Evolutionary conservation across 37 sponge, comb jelly and placozoan genomes (phyloP).

Genomic region (Petrosia ficiformis): DNA sequence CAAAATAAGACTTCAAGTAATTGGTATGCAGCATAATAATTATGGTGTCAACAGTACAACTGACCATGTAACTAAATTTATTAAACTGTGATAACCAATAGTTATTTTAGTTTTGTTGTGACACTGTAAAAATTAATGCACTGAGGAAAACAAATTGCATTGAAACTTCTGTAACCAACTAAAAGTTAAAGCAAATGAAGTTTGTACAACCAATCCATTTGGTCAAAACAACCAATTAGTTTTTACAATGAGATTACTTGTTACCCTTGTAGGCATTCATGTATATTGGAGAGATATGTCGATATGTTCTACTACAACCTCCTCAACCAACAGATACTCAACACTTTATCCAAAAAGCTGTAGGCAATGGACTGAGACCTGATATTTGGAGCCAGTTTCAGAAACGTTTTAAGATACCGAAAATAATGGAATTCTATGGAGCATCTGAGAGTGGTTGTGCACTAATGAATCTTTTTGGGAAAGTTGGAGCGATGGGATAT

Average conservation of each 20-base stretch:
- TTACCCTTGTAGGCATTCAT: conserved; percentile 45
- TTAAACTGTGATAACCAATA: no score
- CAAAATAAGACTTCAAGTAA: no score
- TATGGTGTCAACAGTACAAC: no score
- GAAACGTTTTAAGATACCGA: conserved; percentile 63
- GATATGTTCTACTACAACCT: conserved; percentile 79
- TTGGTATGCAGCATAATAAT: no score
- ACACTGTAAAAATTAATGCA: conserved; percentile 74
- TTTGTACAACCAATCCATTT: no score
- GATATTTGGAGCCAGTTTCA: conserved; percentile 75
- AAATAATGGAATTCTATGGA: conserved; percentile 84
- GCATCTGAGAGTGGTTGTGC: conserved; percentile 79
- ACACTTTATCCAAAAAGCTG: conserved; percentile 61
- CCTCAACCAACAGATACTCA: conserved; percentile 54
- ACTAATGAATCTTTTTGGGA: conserved; percentile 32
- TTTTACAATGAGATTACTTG: no score
- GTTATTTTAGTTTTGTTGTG: no score
- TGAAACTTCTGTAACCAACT: no score
- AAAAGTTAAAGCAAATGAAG: no score
- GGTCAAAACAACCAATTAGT: no score
- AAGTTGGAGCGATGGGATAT: conserved; percentile 54
- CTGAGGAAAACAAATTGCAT: no score
- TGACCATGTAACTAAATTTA: no score
- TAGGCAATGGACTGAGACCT: conserved; percentile 74
- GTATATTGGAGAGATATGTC: conserved; percentile 89